Conservation (phyloP, 2,888 invertebrate genomes). For the Sarcophaga subvicina region DNA sequence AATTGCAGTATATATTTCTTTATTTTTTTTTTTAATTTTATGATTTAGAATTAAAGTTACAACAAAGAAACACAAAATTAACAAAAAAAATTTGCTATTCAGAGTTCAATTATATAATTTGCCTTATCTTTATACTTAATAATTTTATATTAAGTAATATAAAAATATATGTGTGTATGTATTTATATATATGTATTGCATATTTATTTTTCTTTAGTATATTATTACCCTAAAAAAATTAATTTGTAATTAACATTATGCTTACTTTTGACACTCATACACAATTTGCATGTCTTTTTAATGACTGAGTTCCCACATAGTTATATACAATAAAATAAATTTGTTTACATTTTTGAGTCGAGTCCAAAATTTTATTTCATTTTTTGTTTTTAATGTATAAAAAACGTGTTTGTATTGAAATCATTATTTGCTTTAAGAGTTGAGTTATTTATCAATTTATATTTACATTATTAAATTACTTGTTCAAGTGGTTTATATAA, state of each 20-base stretch:
- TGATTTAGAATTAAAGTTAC: conserved; percentile 24
- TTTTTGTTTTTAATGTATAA: conserved; percentile 2
- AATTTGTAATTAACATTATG: conserved; percentile 59
- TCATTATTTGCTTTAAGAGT: conserved; percentile 25
- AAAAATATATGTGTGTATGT: conserved; percentile 57
- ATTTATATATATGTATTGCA: no score
- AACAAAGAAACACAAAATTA: conserved; percentile 35
- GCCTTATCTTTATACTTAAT: conserved; percentile 3
- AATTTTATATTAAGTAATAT: conserved; percentile 58
- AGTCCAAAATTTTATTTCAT: no score
- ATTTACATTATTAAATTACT: conserved; percentile 19
- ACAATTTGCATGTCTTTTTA: no score
- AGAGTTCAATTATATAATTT: conserved; percentile 8
- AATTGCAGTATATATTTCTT: not conserved
- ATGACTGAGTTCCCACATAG: no score
- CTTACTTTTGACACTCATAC: not conserved
- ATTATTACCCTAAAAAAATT: conserved; percentile 63
- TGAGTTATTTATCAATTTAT: conserved; percentile 16
- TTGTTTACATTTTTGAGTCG: no score
- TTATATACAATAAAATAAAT: no score
- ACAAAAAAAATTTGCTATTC: conserved; percentile 12
- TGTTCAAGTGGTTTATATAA: conserved; percentile 10
- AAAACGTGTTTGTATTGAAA: conserved; percentile 47
- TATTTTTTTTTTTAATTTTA: not conserved
- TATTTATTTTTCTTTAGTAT: not conserved